phyloP scores from a whole-genome alignment of 2,888 invertebrate genomes.

The Merodon equestris region DNA sequence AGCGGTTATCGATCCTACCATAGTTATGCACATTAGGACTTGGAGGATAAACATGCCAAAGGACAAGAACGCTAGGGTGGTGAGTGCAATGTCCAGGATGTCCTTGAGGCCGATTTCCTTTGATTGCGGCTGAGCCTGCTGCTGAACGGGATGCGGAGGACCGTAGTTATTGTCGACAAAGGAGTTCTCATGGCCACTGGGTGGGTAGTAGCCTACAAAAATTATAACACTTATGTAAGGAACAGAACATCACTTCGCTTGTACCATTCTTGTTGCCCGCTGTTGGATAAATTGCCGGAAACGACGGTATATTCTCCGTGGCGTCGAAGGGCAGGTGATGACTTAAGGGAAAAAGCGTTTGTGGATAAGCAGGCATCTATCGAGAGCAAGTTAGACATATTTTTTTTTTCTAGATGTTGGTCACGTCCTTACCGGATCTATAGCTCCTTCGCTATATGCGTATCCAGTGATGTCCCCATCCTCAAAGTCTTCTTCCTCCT shows the following conservation, averaged over 20 bases:
- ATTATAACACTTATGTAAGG: too few species aligned
- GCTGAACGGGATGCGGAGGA: conserved; percentile 41
- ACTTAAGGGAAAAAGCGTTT: conserved; percentile 24
- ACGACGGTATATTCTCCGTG: conserved; percentile 24
- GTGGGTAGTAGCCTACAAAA: conserved; percentile 61
- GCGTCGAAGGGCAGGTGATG: conserved; percentile 60
- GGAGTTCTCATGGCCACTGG: conserved; percentile 70
- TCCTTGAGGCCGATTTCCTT: conserved; percentile 84
- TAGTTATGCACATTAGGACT: conserved; percentile 86
- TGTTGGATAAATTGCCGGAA: conserved; percentile 31
- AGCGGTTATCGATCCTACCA: conserved; percentile 71
- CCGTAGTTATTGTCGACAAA: conserved; percentile 65
- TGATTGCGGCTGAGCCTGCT: conserved; percentile 55
- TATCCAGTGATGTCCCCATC: conserved; percentile 82
- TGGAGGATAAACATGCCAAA: conserved; percentile 90
- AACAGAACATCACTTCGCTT: neutral
- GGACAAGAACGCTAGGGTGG: conserved; percentile 88
- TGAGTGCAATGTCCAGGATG: conserved; percentile 89
- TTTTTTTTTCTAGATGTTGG: neutral
- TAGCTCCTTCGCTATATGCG: conserved; percentile 65
- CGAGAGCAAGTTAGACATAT: neutral
- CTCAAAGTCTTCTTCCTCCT: conserved; percentile 81
- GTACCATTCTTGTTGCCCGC: conserved; percentile 63
- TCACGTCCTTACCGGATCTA: conserved; percentile 49
- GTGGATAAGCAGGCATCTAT: conserved; percentile 32